Evolutionary conservation across 2,888 invertebrate species (phyloP).

Genomic region (Lumbricus terrestris): DNA sequence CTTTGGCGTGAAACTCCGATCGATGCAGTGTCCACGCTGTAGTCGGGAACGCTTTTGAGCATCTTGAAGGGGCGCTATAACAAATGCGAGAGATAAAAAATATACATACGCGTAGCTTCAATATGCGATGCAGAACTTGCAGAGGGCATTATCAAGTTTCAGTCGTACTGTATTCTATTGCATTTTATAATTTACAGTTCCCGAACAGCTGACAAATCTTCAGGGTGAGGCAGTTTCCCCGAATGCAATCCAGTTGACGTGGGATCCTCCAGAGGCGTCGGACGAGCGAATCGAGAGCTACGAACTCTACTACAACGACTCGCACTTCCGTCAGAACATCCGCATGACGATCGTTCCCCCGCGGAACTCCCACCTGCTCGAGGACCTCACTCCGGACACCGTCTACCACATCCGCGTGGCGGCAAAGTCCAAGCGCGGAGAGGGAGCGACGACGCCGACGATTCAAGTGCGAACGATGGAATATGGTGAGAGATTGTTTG

Average conservation of each 20-base stretch:
- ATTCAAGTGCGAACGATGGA: constrained; percentile 92
- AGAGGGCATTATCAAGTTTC: too few species aligned
- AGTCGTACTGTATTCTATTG: neutral
- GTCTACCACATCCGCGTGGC: constrained; percentile 95
- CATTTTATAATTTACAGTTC: constrained; percentile 33
- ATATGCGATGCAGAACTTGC: too few species aligned
- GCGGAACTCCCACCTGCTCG: constrained; percentile 70
- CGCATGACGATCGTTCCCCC: constrained; percentile 50
- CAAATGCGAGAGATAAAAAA: too few species aligned
- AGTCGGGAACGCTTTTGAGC: too few species aligned
- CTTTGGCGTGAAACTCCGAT: too few species aligned
- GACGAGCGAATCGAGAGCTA: constrained; percentile 91
- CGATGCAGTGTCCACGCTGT: too few species aligned
- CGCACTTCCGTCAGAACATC: constrained; percentile 48
- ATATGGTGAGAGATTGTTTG: constrained; percentile 75
- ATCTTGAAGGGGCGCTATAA: too few species aligned
- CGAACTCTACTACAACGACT: constrained; percentile 87
- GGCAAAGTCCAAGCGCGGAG: constrained; percentile 77
- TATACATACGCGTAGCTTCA: too few species aligned
- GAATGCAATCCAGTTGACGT: constrained; percentile 84
- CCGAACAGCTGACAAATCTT: constrained; percentile 43
- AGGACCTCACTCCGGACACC: constrained; percentile 90
- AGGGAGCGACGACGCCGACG: constrained; percentile 85
- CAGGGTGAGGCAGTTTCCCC: constrained; percentile 64
- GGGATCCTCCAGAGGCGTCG: constrained; percentile 79